A percentile compares a stretch with the other conserved stretches of the same genome.
phyloP scores from a whole-genome alignment of 2,113 vertebrate species.

The Eolophus roseicapilla region DNA sequence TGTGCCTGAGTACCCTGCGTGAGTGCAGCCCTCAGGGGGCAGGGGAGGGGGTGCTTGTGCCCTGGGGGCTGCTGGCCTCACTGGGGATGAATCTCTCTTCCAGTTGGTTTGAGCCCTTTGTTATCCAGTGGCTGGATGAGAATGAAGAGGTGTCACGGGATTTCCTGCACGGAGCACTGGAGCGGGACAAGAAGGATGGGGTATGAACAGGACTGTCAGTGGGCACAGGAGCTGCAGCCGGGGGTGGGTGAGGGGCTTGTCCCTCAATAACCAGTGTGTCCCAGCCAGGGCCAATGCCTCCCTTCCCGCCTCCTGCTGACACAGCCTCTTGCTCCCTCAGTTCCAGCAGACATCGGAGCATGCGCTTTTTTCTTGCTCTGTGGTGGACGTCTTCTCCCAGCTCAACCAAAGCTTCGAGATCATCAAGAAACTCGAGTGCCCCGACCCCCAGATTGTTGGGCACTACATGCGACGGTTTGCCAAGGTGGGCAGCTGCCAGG shows the following conservation, averaged over 20 bases:
- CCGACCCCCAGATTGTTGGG: conserved; percentile 95
- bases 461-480: conserved; percentile 98
- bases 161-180: conserved; percentile 93
- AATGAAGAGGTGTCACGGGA: conserved; percentile 97
- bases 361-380: conserved; percentile 95
- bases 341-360: conserved; percentile 98
- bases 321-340: conserved; percentile 46
- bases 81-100: accelerated
- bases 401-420: conserved; percentile 99
- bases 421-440: conserved; percentile 97
- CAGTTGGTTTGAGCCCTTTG: conserved; percentile 98
- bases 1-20: conserved; percentile 96
- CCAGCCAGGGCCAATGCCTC: neutral
- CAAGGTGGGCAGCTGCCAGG: conserved; percentile 77
- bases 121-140: conserved; percentile 98
- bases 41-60: no score
- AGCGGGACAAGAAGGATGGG: conserved; percentile 98
- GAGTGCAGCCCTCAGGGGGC: conserved; percentile 62
- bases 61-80: neutral
- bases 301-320: neutral
- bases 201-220: conserved; percentile 65
- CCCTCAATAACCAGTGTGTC: neutral
- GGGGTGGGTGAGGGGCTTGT: neutral
- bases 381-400: conserved; percentile 98
- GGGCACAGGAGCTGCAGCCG: accelerated